Percentiles rank a stretch among this genome's conserved stretches.
These are phyloP conservation scores for Sminthurinus aureus DNA, from an alignment of 2,888 invertebrate genomes.

Conservation along the genomic window DNA sequence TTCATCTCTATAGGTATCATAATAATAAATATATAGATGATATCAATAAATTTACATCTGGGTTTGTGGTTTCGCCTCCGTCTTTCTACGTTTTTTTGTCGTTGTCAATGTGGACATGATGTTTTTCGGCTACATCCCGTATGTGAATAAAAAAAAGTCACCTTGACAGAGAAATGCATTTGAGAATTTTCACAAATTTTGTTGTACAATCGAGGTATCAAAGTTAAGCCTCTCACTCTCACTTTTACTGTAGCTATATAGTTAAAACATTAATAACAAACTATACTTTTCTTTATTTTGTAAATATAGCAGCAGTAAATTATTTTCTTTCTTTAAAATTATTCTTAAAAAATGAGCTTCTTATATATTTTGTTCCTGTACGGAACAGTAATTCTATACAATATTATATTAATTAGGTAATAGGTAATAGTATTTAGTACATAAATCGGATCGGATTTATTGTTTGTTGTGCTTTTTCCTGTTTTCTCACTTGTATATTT, in stretches of 20 bases:
- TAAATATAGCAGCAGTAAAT: no score
- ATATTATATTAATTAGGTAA: no score
- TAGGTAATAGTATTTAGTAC: not conserved
- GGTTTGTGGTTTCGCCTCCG: conserved; percentile 45
- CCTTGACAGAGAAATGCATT: conserved; percentile 29
- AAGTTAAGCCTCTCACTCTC: not conserved
- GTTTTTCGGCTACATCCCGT: conserved; percentile 34
- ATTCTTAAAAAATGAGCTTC: not conserved
- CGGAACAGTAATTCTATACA: no score
- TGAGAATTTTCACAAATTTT: conserved; percentile 6
- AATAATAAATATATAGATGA: not conserved
- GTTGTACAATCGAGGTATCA: not conserved
- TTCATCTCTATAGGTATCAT: not conserved
- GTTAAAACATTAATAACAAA: not conserved
- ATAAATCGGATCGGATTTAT: not conserved
- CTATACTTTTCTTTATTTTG: not conserved
- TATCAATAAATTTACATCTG: conserved; percentile 46
- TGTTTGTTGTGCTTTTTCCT: not conserved
- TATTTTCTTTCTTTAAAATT: not conserved
- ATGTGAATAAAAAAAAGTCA: not conserved
- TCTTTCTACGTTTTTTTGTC: conserved; percentile 41
- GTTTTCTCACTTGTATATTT: not conserved
- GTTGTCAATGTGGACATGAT: conserved; percentile 40
- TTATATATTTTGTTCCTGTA: not conserved
- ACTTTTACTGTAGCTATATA: not conserved